Base-by-base conservation (phyloP, 2,113 vertebrate species). In the Zosterops lateralis region DNA sequence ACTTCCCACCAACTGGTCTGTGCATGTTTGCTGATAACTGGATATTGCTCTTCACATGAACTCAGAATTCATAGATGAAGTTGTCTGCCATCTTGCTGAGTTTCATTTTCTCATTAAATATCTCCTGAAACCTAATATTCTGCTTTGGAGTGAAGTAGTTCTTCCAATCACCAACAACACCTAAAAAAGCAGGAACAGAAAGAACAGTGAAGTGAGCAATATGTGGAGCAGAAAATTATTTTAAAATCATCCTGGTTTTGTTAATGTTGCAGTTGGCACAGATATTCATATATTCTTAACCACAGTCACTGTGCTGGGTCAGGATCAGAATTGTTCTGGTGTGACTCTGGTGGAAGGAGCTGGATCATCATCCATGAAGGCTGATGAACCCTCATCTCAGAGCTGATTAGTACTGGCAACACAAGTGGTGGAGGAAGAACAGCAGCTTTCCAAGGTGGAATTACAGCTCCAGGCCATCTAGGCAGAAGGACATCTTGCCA, bases 111-210 rank as follows among this genome's bases (percentile, higher is more conserved):
- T 97, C 94, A 7, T 89, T 91, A 89, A 98, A 98, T 32, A 95
- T 71, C 93, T 98, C 97, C 54, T 98, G 97, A 88, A 98, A 98
- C 48, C 75, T 81, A 66, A 32, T 88, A 67, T 97, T 98, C 95
- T 98, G 97, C 89, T 97, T 98, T 57, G 97, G 93, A 75, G 97
- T 98, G 94, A 98, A 98, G 76, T 98, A 94, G 64, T 98, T 98
- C 89, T 97, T 98, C 98, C 98, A 98, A 3, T 98, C 98, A 44
- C 97, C 98, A 42, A 98, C 97, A 14, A 93, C 62, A 42, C 98
- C 98, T 98, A 60, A 48, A 83, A 79, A 86, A 90, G 71, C 34
- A 79, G 53, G 25, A 61, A 28, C 20, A 84, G 77, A 58, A 94
- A 60, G 17, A 95, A 42, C 14, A 17, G 24, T 70, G 60, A 92